A percentile compares a stretch with the other conserved stretches of the same genome.
phyloP scores from a whole-genome alignment of 2,113 vertebrate species.

The Maccullochella peelii region DNA sequence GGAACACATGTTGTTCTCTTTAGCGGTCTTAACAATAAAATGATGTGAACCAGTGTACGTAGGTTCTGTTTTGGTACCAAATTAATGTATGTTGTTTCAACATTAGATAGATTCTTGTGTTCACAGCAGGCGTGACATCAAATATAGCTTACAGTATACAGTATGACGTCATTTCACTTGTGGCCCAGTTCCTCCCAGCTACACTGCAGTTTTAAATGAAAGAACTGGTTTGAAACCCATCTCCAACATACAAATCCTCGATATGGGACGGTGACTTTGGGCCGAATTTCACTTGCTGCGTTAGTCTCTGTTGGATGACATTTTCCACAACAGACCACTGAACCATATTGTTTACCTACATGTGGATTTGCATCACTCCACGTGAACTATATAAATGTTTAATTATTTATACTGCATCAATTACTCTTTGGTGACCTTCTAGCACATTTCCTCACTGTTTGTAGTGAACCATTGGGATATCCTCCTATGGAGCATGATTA shows the following conservation, averaged over 20 bases:
- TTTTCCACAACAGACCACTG: background rate
- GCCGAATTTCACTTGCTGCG: background rate
- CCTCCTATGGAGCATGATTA: background rate
- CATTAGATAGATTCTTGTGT: background rate
- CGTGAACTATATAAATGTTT: background rate
- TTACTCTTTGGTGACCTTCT: background rate
- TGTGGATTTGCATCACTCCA: slow-evolving; percentile 10
- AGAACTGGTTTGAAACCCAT: background rate
- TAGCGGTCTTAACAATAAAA: background rate
- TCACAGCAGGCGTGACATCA: background rate
- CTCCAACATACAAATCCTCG: slow-evolving; percentile 3
- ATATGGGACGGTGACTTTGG: too few relatives aligned
- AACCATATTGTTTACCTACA: background rate
- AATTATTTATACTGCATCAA: background rate
- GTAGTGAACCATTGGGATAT: background rate
- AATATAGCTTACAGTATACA: background rate
- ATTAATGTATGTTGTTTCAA: background rate
- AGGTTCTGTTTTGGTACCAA: background rate
- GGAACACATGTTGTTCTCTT: slow-evolving; percentile 12
- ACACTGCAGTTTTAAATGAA: background rate
- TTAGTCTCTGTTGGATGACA: background rate
- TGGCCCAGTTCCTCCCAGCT: background rate
- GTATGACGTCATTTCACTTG: background rate
- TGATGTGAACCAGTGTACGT: background rate
- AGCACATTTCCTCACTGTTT: background rate